Conservation (phyloP, 2,888 invertebrate genomes). For the Resseliella maxima region DNA sequence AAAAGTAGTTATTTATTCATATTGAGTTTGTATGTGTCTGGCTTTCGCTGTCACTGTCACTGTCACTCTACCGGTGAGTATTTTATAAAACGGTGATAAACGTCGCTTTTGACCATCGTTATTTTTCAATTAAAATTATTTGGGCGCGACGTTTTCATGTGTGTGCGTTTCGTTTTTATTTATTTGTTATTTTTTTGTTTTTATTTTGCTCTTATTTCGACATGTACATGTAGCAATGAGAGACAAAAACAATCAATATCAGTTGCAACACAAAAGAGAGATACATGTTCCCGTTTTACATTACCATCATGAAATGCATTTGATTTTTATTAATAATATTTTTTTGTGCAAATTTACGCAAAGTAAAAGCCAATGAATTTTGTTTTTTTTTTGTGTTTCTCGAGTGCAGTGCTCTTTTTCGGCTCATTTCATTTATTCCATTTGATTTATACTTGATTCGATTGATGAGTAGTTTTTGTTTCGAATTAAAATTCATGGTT, state of each 20-base stretch:
- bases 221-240: no score
- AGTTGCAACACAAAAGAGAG: background rate
- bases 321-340: background rate
- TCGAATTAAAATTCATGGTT: constrained; percentile 1
- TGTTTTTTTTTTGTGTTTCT: background rate
- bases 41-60: background rate
- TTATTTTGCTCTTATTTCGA: no score
- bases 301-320: background rate
- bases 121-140: background rate
- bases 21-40: no score
- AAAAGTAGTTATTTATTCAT: background rate
- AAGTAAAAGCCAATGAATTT: no score
- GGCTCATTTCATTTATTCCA: background rate
- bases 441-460: background rate
- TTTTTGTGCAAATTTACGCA: no score
- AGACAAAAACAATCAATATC: background rate
- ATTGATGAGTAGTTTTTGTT: background rate
- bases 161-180: no score
- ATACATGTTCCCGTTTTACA: background rate
- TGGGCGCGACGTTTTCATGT: no score
- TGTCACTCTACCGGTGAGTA: no score
- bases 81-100: background rate
- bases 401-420: no score
- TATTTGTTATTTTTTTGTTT: no score
- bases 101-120: background rate